phyloP scores from a whole-genome alignment of 2,888 invertebrate genomes.

The Cephonodes hylas region DNA sequence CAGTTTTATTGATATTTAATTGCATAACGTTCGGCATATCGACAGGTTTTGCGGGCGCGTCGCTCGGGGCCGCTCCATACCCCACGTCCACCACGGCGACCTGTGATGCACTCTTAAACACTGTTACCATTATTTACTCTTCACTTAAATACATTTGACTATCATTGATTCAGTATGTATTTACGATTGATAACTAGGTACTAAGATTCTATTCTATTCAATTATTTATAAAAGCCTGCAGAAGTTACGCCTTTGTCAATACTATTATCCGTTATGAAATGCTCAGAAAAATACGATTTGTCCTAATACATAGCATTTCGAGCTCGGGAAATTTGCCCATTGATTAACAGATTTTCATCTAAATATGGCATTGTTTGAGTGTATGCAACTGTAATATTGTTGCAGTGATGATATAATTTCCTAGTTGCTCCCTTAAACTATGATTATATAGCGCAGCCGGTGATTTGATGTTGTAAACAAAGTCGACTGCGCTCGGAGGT shows the following conservation, averaged over 20 bases:
- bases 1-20: constrained; percentile 34
- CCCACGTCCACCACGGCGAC: neutral
- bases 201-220: neutral
- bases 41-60: constrained; percentile 22
- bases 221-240: too few relatives aligned
- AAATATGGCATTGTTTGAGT: neutral
- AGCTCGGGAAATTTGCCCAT: neutral
- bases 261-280: too few relatives aligned
- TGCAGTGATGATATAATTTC: neutral
- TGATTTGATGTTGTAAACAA: constrained; percentile 22
- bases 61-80: neutral
- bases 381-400: neutral
- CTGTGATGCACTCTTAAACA: neutral
- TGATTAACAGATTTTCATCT: neutral
- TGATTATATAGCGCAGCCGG: neutral
- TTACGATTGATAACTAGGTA: neutral
- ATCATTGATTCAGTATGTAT: neutral
- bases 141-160: constrained; percentile 19
- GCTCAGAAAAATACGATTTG: too few relatives aligned
- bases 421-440: neutral
- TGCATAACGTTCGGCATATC: constrained; percentile 29
- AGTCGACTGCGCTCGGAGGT: constrained; percentile 27
- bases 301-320: too few relatives aligned
- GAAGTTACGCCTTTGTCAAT: too few relatives aligned
- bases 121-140: constrained; percentile 11